Percentiles rank a stretch among this genome's conserved stretches.
Conservation (phyloP, 2,888 invertebrate species). For the Escarpia spicata region DNA sequence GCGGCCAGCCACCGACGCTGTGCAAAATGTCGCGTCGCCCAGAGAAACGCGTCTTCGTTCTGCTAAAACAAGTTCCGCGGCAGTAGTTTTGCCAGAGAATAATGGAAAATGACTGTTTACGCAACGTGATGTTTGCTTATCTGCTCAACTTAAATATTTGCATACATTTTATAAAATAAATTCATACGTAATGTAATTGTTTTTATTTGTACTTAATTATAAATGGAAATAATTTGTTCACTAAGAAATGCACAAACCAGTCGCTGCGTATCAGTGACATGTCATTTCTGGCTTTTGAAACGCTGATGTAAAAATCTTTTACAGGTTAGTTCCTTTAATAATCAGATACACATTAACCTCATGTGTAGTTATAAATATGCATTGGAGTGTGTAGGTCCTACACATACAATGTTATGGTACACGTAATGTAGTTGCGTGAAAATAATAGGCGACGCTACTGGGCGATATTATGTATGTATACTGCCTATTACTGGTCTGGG, state of each 20-base stretch:
- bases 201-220: background rate
- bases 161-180: background rate
- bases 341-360: background rate
- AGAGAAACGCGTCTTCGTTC: constrained; percentile 13
- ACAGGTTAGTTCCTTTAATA: background rate
- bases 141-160: background rate
- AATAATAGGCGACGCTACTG: background rate
- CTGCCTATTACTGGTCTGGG: too few relatives aligned
- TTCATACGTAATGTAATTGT: background rate
- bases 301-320: background rate
- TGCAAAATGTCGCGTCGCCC: constrained; percentile 13
- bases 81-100: background rate
- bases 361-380: background rate
- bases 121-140: background rate
- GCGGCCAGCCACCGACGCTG: background rate
- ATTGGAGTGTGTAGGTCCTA: background rate
- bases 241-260: background rate
- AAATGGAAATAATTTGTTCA: background rate
- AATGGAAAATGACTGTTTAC: background rate
- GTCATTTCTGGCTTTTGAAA: background rate
- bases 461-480: background rate
- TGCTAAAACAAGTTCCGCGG: constrained; percentile 1
- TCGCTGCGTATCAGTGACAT: background rate
- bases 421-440: background rate
- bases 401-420: background rate